These are phyloP conservation scores for Teleogryllus occipitalis DNA, from an alignment of 1,140 invertebrate species.

Conservation along the genomic window DNA sequence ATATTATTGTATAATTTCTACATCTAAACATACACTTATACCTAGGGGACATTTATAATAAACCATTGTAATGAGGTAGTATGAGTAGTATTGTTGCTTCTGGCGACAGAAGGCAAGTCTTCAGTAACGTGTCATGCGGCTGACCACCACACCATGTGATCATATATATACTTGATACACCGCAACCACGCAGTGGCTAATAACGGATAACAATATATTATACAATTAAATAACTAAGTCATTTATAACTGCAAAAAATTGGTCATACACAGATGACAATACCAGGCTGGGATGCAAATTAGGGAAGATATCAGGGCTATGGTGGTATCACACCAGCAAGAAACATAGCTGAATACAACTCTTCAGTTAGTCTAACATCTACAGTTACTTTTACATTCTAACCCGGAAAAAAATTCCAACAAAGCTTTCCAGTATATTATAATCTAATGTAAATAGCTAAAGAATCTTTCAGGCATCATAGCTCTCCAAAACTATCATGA, in stretches of 20 bases:
- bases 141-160: neutral
- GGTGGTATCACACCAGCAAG: neutral
- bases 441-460: constrained; percentile 20
- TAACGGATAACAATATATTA: constrained; percentile 17
- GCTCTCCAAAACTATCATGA: constrained; percentile 13
- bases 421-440: constrained; percentile 19
- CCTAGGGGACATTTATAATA: constrained; percentile 21
- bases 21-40: constrained; percentile 19
- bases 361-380: constrained; percentile 14
- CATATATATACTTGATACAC: neutral
- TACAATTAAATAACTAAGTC: constrained; percentile 19
- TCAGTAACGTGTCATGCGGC: constrained; percentile 18
- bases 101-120: constrained; percentile 19
- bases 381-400: constrained; percentile 8
- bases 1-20: constrained; percentile 16
- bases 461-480: constrained; percentile 7
- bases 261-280: no score
- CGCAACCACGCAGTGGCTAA: constrained; percentile 14
- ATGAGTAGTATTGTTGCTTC: constrained; percentile 21
- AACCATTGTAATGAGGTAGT: constrained; percentile 23
- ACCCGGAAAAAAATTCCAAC: constrained; percentile 19
- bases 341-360: constrained; percentile 10
- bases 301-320: constrained; percentile 10
- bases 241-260: neutral
- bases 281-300: neutral